phyloP scores from a whole-genome alignment of 2,797 vertebrate species.

The Chanos chanos region DNA sequence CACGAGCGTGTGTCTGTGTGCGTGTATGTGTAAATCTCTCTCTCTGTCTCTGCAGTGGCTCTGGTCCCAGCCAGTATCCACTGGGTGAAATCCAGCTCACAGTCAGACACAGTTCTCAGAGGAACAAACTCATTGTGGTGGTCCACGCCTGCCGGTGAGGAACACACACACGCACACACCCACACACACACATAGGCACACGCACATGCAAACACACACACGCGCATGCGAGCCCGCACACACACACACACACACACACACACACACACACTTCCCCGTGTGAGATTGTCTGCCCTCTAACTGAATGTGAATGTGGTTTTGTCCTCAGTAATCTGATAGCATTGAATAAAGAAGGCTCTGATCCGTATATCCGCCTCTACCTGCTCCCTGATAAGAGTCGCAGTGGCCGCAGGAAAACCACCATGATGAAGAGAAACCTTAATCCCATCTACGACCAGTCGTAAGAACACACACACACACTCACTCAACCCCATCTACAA shows the following conservation, averaged over 20 bases:
- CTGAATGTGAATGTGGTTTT: background rate
- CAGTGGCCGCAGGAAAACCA: constrained; percentile 90
- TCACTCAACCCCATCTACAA: too few species aligned
- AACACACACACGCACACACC: background rate
- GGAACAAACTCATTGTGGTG: constrained; percentile 95
- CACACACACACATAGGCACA: constrained; percentile 13
- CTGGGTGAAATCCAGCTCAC: constrained; percentile 95
- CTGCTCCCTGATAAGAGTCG: constrained; percentile 93
- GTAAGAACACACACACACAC: constrained; percentile 67
- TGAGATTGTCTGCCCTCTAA: constrained; percentile 38
- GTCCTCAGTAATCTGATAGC: constrained; percentile 86
- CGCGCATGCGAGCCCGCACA: constrained; percentile 1
- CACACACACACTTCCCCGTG: background rate
- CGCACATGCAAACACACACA: background rate
- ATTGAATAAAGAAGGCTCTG: constrained; percentile 90
- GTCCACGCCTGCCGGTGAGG: constrained; percentile 91
- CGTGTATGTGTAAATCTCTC: background rate
- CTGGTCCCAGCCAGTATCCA: constrained; percentile 78
- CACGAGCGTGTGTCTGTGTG: constrained; percentile 79
- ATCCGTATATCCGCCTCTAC: constrained; percentile 92
- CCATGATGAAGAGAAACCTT: constrained; percentile 84
- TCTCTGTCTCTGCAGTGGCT: constrained; percentile 73
- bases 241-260: background rate
- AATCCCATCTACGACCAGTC: constrained; percentile 95
- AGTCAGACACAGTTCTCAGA: constrained; percentile 91